A percentile compares a stretch with the other conserved stretches of the same genome.
phyloP scores from a whole-genome alignment of 2,888 invertebrate genomes.

The Parelbella ahira region DNA sequence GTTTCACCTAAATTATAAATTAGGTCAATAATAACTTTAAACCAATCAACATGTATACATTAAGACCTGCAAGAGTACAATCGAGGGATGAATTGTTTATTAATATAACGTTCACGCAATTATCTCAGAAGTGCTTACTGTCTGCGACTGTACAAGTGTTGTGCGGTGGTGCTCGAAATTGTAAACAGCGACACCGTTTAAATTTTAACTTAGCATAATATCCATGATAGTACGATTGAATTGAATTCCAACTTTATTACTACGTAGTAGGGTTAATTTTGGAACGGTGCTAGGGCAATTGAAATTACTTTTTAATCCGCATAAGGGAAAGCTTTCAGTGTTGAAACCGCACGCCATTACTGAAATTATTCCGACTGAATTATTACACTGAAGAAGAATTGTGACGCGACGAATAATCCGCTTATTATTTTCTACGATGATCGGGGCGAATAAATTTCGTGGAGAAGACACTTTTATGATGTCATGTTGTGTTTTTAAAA shows the following conservation, averaged over 20 bases:
- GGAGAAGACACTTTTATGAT: too few species aligned
- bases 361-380: constrained; percentile 12
- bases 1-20: too few species aligned
- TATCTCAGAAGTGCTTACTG: neutral
- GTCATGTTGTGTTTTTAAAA: too few species aligned
- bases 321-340: constrained; percentile 6
- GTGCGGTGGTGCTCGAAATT: neutral
- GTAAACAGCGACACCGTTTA: constrained; percentile 14
- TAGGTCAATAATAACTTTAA: too few species aligned
- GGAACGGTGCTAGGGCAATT: neutral
- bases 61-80: too few species aligned
- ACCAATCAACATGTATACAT: too few species aligned
- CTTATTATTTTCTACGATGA: too few species aligned
- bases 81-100: neutral
- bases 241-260: constrained; percentile 9
- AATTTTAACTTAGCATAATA: constrained; percentile 3
- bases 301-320: constrained; percentile 4
- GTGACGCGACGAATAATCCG: constrained; percentile 16
- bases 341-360: constrained; percentile 17
- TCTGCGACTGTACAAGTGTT: constrained; percentile 1
- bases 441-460: too few species aligned
- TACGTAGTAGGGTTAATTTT: neutral
- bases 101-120: constrained; percentile 2
- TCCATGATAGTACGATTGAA: neutral
- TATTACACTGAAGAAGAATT: constrained; percentile 6